These are phyloP conservation scores for Passerculus sandwichensis DNA, from an alignment of 2,797 vertebrate genomes.

Conservation along the genomic window DNA sequence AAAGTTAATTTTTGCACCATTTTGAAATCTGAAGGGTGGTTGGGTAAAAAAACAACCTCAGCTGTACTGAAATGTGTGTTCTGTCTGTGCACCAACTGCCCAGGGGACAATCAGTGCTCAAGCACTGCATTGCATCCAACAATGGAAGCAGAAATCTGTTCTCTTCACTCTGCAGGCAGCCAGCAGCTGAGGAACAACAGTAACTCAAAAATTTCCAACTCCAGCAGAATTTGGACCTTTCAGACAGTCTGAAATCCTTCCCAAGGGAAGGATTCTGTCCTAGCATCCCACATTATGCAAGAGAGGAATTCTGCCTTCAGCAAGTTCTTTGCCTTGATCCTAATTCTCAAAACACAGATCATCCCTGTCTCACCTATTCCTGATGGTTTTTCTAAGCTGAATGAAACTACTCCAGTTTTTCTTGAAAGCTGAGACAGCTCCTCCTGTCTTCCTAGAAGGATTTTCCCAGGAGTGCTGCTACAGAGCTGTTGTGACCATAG, in stretches of 20 bases:
- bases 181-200: background rate
- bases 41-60: background rate
- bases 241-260: background rate
- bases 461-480: background rate
- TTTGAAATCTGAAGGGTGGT: background rate
- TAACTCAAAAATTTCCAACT: background rate
- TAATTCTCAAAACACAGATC: background rate
- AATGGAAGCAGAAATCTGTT: background rate
- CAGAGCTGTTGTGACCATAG: background rate
- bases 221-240: background rate
- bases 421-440: background rate
- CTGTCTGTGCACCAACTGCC: background rate
- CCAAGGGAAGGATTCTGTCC: background rate
- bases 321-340: background rate
- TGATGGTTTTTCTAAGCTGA: background rate
- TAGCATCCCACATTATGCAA: background rate
- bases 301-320: background rate
- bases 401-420: background rate
- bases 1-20: background rate
- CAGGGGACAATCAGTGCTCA: background rate
- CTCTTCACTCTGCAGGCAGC: background rate
- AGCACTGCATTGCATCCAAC: background rate
- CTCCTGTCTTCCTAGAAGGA: background rate
- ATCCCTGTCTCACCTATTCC: background rate
- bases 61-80: background rate